Conservation (phyloP, 2,888 invertebrate genomes). For the Aproaerema taeniolella region DNA sequence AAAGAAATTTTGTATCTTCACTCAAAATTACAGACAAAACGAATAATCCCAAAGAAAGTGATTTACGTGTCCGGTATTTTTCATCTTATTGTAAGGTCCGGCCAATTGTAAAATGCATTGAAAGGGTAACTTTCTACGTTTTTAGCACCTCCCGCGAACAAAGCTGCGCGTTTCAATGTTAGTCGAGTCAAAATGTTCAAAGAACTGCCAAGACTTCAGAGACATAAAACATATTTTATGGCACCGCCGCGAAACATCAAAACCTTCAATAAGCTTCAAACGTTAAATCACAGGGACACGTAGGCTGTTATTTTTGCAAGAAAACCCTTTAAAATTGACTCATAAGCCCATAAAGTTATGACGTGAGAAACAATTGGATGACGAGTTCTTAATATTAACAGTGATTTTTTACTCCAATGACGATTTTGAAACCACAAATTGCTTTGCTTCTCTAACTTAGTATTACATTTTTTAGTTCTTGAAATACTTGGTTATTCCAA, state of each 20-base stretch:
- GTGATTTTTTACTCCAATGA: too few relatives aligned
- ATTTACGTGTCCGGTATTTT: too few relatives aligned
- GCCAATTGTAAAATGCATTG: too few relatives aligned
- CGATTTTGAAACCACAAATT: too few relatives aligned
- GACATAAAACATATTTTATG: conserved; percentile 73
- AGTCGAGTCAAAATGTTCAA: conserved; percentile 49
- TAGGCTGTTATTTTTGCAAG: conserved; percentile 38
- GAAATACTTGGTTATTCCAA: too few relatives aligned
- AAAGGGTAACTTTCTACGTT: conserved; percentile 53
- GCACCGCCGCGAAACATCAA: conserved; percentile 59
- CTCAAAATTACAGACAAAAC: too few relatives aligned
- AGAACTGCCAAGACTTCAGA: conserved; percentile 49
- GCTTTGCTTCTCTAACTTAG: too few relatives aligned
- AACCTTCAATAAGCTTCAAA: conserved; percentile 59
- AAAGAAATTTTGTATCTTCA: too few relatives aligned
- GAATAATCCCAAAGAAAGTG: too few relatives aligned
- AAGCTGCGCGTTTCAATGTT: conserved; percentile 49
- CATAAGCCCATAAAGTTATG: background rate
- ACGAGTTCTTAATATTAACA: too few relatives aligned
- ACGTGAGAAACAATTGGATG: background rate
- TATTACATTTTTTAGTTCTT: too few relatives aligned
- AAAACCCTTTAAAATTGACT: conserved; percentile 1
- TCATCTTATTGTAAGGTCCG: too few relatives aligned
- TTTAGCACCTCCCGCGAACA: conserved; percentile 58
- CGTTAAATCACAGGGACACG: conserved; percentile 44